A percentile compares a stretch with the other conserved stretches of the same genome.
phyloP scores from a whole-genome alignment of 1,140 invertebrate genomes.

The Yoshiicerus persimilis region DNA sequence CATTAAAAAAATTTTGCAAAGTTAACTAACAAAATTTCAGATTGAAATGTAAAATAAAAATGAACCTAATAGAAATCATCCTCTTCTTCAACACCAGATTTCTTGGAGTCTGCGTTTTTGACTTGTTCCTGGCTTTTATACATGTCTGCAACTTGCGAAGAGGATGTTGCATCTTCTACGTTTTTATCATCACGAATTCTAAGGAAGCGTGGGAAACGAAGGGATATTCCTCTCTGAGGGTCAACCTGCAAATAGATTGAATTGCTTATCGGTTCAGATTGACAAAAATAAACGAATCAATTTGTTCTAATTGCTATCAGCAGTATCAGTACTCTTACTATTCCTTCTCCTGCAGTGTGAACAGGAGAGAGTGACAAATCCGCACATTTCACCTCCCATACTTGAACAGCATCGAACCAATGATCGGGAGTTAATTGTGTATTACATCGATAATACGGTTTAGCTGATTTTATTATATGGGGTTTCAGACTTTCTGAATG shows the following conservation, averaged over 20 bases:
- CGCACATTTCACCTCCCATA: conserved; percentile 99
- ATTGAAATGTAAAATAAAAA: too few species aligned
- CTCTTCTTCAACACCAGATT: background rate
- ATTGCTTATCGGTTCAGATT: background rate
- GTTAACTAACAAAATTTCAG: too few species aligned
- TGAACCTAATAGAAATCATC: background rate
- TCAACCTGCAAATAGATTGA: conserved; percentile 65
- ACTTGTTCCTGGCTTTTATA: conserved; percentile 91
- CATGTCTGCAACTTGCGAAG: conserved; percentile 76
- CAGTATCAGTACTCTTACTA: conserved; percentile 61
- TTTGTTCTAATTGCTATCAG: too few species aligned
- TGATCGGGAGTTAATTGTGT: conserved; percentile 78
- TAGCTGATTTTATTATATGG: conserved; percentile 71
- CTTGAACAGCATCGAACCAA: conserved; percentile 90
- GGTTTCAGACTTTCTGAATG: conserved; percentile 78
- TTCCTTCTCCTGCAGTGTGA: conserved; percentile 84
- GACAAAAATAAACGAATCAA: too few species aligned
- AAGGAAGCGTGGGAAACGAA: conserved; percentile 93
- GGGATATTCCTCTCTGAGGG: conserved; percentile 88
- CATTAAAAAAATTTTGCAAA: too few species aligned
- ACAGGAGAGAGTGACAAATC: conserved; percentile 96
- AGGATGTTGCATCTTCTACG: conserved; percentile 88
- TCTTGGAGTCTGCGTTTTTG: conserved; percentile 63
- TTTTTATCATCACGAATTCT: conserved; percentile 91
- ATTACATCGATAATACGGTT: conserved; percentile 86